Conservation (phyloP, 2,113 vertebrate species). For the Potamarius usumacintae region DNA sequence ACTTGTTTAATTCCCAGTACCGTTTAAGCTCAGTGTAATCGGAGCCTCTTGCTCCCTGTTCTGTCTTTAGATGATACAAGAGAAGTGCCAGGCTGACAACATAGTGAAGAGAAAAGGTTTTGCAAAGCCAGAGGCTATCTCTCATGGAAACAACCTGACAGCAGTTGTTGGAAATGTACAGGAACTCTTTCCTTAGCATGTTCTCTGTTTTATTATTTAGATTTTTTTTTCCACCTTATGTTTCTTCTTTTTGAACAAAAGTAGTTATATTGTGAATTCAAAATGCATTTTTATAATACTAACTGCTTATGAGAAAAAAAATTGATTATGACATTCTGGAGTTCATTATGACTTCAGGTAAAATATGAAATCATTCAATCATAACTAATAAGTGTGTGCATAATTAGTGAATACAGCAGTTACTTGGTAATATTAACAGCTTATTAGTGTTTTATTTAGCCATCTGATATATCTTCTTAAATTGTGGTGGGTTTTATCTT, state of each 20-base stretch:
- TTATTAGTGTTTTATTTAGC: background rate
- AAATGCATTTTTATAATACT: background rate
- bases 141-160: conserved; percentile 53
- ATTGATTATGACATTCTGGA: background rate
- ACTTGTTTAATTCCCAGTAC: conserved; percentile 6
- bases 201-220: background rate
- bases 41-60: conserved; percentile 4
- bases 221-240: background rate
- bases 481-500: background rate
- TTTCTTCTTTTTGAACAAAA: background rate
- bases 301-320: background rate
- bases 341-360: background rate
- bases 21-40: conserved; percentile 24
- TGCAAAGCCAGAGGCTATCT: conserved; percentile 46
- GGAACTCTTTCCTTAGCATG: conserved; percentile 35
- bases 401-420: background rate
- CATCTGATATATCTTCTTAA: background rate
- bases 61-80: conserved; percentile 33
- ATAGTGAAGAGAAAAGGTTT: conserved; percentile 52
- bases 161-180: conserved; percentile 39
- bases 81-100: conserved; percentile 20
- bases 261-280: too few species aligned
- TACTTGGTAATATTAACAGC: background rate
- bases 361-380: background rate
- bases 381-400: background rate